Evolutionary conservation across 30 jellyfish, hydroid and myxozoan genomes (phyloP), one percentile per base, ranked within the genome.

Genomic region (Rhopilema esculentum): DNA sequence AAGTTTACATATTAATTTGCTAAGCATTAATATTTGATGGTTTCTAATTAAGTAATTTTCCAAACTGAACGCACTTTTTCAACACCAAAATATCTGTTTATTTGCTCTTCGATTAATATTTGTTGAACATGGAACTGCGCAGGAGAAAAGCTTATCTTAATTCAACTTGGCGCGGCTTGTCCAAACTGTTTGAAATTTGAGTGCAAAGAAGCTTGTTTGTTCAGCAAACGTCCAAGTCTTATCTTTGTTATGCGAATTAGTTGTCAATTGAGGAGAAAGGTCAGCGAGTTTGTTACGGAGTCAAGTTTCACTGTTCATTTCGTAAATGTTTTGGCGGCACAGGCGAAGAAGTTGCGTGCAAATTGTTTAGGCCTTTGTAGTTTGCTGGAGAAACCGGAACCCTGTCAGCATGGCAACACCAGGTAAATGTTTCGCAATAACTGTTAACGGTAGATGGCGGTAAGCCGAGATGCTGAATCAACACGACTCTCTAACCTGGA

Each of bases 91-190:
- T 40, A 40, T 40, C 12, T 6, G 57, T 40, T 40, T 40, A 12
- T 6, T 40, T 6, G 57, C 12, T 12, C 6, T 40, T 40, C 57
- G 6, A 12, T 40, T 2, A 40, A 2, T 40, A 2, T 12, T 12
- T 40, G 57, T 12, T 6, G 12, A 40, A 12, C 57, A 6, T 40
- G 57, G 12, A 40, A 12, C 57, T 40, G 57, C 57, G 57, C 57
- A 40, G 57, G 57, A 40, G 57, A 40, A 12, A 40, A 40, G 57
- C 57, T 40, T 40, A 40, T 40, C 57, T 40, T 40, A 12, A 40
- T 40, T 40, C 49, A 33, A 40, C 49, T 20, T 73, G 84, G 84
- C 84, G 84, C 84, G 84, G 84, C 84, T 33, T 32, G 84, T 33
- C 69, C 49, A 73, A 73, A 30, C 23, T 73, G 33, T 48, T n/a